Evolutionary conservation across 2,113 vertebrate genomes (phyloP), one percentile per base, ranked within the genome.

Genomic region (Salvelinus namaycush): DNA sequence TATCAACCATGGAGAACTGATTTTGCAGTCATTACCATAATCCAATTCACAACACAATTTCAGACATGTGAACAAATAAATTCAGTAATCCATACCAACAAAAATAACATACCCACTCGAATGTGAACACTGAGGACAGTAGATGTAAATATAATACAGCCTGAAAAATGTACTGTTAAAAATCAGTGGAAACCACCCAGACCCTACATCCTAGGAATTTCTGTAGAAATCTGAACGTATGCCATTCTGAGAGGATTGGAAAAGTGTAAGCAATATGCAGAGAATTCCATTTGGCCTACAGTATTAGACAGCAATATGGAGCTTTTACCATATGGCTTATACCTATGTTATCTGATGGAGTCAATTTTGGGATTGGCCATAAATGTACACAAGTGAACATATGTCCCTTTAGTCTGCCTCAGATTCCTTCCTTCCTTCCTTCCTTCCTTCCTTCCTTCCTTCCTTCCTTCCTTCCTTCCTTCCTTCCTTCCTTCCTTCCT

Each of bases 121-220:
- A 54, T 5, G 4, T 54, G 51, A 54, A 68, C 73, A 83, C 22
- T 75, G 62, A 84, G 79, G 76, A 89, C 49, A 76, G 82, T 73
- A 88, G 74, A 87, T 44, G 39, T 44, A 2, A 44, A 87, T 48
- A 75, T 51, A 70, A 87, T 88, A 90, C 89, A 87, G 89, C 89
- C 79, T 74, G 83, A 72, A 70, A 83, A 80, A 11, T 44, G 39
- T 44, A 44, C 39, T 44, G 39, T 44, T 44, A 34, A 34, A 31
- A 44, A 44, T 11, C 9, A 44, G 39, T 44, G 39, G 39, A 44
- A 44, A 2, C 39, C 39, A 9, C 39, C 39, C 39, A 44, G 9
- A 44, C 39, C 39, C 2, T 11, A 44, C 39, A 2, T 9, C 39
- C 8, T 44, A 44, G 39, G 39, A 9, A 44, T 44, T 2, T 44